These are phyloP conservation scores for Oscheius onirici DNA, from an alignment of 2,888 invertebrate species.

Conservation along the genomic window DNA sequence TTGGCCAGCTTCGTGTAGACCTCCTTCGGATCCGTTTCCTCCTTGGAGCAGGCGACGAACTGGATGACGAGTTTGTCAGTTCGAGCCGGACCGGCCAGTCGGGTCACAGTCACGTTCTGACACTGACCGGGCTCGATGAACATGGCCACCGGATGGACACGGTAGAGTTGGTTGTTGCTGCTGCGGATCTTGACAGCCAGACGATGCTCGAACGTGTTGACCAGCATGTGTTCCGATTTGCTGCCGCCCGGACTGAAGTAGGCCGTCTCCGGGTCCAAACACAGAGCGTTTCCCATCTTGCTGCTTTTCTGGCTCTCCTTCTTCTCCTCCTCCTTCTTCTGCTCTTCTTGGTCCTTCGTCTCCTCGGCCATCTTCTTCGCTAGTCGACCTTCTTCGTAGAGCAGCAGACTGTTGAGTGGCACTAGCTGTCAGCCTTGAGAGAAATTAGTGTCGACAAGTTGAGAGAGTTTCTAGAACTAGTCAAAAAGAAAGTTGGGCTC, in stretches of 20 bases:
- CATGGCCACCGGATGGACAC: constrained; percentile 17
- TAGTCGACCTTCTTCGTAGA: not conserved
- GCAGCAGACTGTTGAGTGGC: too few relatives aligned
- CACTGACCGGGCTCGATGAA: constrained; percentile 14
- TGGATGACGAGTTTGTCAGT: constrained; percentile 24
- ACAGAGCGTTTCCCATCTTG: not conserved
- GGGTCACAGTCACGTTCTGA: constrained; percentile 6
- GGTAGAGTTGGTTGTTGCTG: constrained; percentile 13
- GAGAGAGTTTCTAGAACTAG: too few relatives aligned
- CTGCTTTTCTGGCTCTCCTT: not conserved
- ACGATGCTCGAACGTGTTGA: constrained; percentile 4
- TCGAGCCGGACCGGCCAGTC: constrained; percentile 1
- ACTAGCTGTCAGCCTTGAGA: too few relatives aligned
- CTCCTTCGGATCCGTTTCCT: constrained; percentile 20
- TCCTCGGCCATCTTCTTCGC: not conserved
- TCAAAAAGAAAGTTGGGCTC: too few relatives aligned
- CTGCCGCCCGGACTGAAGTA: constrained; percentile 30
- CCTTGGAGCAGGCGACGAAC: not conserved
- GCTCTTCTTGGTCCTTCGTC: not conserved
- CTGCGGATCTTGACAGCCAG: constrained; percentile 27
- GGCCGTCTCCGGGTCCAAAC: constrained; percentile 18
- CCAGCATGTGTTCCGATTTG: constrained; percentile 23
- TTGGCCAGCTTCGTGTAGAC: constrained; percentile 16
- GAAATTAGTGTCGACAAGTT: too few relatives aligned
- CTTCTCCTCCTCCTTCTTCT: constrained; percentile 1